phyloP scores from a whole-genome alignment of 2,797 vertebrate genomes.

The Garrulus glandarius region DNA sequence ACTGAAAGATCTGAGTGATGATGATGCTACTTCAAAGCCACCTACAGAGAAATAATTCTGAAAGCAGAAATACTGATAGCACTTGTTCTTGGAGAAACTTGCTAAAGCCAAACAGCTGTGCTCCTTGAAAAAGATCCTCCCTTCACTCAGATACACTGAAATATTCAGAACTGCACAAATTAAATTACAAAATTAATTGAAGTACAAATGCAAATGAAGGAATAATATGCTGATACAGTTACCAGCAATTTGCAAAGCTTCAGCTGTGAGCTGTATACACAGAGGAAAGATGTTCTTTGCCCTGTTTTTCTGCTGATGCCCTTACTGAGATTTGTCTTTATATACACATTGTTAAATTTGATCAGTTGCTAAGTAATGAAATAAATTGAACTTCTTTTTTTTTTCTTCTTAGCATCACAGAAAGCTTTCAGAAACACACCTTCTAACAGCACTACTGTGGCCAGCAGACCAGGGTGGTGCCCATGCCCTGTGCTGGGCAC shows the following conservation, averaged over 20 bases:
- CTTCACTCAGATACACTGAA: neutral
- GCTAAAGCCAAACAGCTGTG: neutral
- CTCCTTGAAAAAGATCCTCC: neutral
- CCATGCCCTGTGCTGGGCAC: neutral
- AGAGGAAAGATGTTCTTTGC: neutral
- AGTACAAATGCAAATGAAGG: conserved; percentile 20
- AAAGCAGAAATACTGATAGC: neutral
- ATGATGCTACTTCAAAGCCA: neutral
- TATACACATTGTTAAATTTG: neutral
- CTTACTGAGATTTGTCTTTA: neutral
- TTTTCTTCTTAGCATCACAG: neutral
- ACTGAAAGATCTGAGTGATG: neutral
- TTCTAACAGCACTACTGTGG: neutral
- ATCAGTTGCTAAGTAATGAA: conserved; percentile 10
- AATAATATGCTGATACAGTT: neutral
- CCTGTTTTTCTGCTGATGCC: neutral
- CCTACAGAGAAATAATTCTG: neutral
- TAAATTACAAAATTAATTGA: conserved; percentile 38
- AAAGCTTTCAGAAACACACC: neutral
- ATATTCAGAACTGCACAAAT: conserved; percentile 13
- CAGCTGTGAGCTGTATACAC: neutral
- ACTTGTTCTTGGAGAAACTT: neutral
- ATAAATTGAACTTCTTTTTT: neutral
- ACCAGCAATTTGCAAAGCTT: conserved; percentile 23
- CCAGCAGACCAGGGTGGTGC: neutral